Evolutionary conservation across 2,113 vertebrate genomes (phyloP).

Genomic region (Coryphaenoides rupestris): DNA sequence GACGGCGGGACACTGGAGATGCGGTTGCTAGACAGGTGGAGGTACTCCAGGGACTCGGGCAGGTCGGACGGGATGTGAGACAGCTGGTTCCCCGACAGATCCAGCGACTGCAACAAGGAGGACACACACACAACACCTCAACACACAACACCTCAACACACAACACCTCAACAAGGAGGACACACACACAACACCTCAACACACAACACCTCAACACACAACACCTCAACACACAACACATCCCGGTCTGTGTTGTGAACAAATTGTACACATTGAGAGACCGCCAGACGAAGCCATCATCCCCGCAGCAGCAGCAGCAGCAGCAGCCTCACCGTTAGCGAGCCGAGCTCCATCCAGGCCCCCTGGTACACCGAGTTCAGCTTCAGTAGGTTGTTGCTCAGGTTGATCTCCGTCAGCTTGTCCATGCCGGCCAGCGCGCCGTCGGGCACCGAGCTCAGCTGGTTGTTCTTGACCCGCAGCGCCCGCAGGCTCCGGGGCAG

Average conservation of each 20-base stretch:
- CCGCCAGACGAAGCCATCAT: too few species aligned
- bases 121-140: too few species aligned
- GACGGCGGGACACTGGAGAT: slow-evolving; percentile 79
- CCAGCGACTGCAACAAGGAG: slow-evolving; percentile 76
- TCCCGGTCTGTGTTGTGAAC: too few species aligned
- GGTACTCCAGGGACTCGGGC: slow-evolving; percentile 87
- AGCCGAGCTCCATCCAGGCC: slow-evolving; percentile 85
- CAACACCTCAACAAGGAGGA: too few species aligned
- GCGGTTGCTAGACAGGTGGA: slow-evolving; percentile 91
- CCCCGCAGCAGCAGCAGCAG: too few species aligned
- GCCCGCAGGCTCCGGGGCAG: slow-evolving; percentile 88
- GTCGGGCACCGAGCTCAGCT: slow-evolving; percentile 78
- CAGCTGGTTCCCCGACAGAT: slow-evolving; percentile 88
- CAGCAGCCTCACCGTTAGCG: slow-evolving; percentile 79
- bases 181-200: too few species aligned
- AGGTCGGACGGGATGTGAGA: slow-evolving; percentile 85
- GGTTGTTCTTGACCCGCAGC: slow-evolving; percentile 87
- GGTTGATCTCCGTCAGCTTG: slow-evolving; percentile 84
- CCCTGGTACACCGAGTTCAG: slow-evolving; percentile 84
- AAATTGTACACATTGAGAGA: too few species aligned
- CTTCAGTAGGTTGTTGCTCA: slow-evolving; percentile 87
- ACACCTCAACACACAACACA: too few species aligned
- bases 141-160: too few species aligned
- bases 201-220: too few species aligned
- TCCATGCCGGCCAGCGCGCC: slow-evolving; percentile 84